Evolutionary conservation across 2,888 invertebrate genomes (phyloP).

Genomic region (Dendrolimus pini): DNA sequence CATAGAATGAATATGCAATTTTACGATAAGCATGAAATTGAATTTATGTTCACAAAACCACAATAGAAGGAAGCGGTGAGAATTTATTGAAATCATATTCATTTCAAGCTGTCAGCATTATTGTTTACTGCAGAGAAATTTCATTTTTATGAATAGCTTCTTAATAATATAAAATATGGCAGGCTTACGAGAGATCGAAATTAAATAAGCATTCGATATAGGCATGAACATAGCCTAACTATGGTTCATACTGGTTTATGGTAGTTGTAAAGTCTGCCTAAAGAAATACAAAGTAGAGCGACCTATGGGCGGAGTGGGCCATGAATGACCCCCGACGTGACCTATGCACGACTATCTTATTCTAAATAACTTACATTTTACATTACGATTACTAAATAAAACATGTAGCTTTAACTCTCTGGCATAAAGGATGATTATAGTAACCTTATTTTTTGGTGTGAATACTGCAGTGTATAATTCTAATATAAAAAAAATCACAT

Average conservation of each 20-base stretch:
- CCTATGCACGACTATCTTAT: conserved; percentile 30
- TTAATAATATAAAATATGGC: not conserved
- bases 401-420: too few relatives aligned
- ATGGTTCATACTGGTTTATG: too few relatives aligned
- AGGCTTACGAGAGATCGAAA: not conserved
- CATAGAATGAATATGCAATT: conserved; percentile 27
- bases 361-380: conserved; percentile 1
- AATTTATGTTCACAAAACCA: conserved; percentile 39
- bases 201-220: too few relatives aligned
- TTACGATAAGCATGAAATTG: conserved; percentile 28
- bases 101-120: conserved; percentile 13
- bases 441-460: too few relatives aligned
- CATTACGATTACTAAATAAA: too few relatives aligned
- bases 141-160: not conserved
- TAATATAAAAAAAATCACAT: too few relatives aligned
- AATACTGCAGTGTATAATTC: too few relatives aligned
- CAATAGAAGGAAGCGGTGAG: conserved; percentile 41
- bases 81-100: conserved; percentile 42
- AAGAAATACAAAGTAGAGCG: conserved; percentile 38
- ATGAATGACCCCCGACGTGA: conserved; percentile 52
- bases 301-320: conserved; percentile 50
- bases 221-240: too few relatives aligned
- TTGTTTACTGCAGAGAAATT: conserved; percentile 6
- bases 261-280: not conserved
- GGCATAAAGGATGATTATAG: too few relatives aligned